phyloP scores from a whole-genome alignment of 2,113 vertebrate genomes.

The Oreochromis tanganicae region DNA sequence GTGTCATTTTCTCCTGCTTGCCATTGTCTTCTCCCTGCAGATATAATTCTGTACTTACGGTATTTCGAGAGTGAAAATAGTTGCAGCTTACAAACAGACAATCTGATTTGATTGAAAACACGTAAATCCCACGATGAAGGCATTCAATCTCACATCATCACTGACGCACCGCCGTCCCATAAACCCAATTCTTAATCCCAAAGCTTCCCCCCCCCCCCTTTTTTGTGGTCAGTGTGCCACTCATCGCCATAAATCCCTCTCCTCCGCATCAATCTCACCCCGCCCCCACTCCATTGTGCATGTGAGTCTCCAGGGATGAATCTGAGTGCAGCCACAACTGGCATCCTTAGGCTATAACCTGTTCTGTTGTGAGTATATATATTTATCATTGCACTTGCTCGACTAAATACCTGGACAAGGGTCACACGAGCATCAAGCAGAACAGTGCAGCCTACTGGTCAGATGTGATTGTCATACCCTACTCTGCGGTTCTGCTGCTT shows the following conservation, averaged over 20 bases:
- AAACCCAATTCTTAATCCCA: conserved; percentile 76
- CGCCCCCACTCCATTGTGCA: neutral
- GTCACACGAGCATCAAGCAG: neutral
- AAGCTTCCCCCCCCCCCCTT: neutral
- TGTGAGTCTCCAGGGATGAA: neutral
- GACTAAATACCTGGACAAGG: conserved; percentile 16
- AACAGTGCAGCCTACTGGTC: neutral
- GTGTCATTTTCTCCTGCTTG: neutral
- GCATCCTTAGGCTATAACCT: conserved; percentile 26
- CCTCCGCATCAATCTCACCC: conserved; percentile 22
- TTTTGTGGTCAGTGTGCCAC: conserved; percentile 50
- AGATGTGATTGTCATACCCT: neutral
- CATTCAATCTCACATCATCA: conserved; percentile 56
- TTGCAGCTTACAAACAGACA: conserved; percentile 48
- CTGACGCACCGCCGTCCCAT: conserved; percentile 53
- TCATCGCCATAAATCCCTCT: conserved; percentile 53
- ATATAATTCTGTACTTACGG: conserved; percentile 5
- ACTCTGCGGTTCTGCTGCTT: neutral
- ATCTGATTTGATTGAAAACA: conserved; percentile 74
- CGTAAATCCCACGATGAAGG: conserved; percentile 62
- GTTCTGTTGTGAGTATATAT: neutral
- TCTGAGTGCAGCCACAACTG: conserved; percentile 36
- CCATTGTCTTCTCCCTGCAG: neutral
- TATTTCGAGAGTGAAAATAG: neutral
- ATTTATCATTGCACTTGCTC: neutral